Evolutionary conservation across 2,797 vertebrate species (phyloP).

Genomic region (Amniataba percoides): DNA sequence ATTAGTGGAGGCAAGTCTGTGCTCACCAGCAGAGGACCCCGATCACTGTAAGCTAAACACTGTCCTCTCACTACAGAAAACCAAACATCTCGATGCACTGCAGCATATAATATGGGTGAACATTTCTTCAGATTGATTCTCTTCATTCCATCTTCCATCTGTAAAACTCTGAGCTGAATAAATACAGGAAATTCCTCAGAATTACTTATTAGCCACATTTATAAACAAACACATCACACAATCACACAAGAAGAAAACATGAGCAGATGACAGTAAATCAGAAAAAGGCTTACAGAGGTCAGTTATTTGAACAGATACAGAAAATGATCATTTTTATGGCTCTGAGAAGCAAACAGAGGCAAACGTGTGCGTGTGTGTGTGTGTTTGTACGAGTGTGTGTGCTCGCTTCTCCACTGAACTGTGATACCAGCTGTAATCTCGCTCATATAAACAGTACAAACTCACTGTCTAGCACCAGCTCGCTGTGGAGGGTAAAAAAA

Average conservation of each 20-base stretch:
- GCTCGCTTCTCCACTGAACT: conserved; percentile 13
- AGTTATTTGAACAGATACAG: background rate
- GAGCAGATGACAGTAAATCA: background rate
- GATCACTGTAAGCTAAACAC: background rate
- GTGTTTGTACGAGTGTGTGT: too few relatives aligned
- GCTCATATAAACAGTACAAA: conserved; percentile 33
- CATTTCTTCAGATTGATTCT: background rate
- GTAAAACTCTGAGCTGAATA: background rate
- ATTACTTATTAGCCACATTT: background rate
- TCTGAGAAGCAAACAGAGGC: conserved; percentile 22
- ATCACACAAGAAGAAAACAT: background rate
- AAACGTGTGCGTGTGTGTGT: background rate
- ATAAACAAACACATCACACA: background rate
- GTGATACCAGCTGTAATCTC: conserved; percentile 24
- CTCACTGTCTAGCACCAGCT: conserved; percentile 19
- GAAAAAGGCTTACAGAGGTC: background rate
- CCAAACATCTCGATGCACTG: too few relatives aligned
- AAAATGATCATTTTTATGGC: background rate
- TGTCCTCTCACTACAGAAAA: background rate
- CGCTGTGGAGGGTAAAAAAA: background rate
- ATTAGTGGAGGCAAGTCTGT: background rate
- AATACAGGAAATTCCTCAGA: background rate
- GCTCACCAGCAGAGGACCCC: background rate
- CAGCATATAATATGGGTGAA: background rate
- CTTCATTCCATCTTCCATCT: background rate